phyloP scores from a whole-genome alignment of 92 coral and sea anemone genomes.

The Siderastrea siderea region DNA sequence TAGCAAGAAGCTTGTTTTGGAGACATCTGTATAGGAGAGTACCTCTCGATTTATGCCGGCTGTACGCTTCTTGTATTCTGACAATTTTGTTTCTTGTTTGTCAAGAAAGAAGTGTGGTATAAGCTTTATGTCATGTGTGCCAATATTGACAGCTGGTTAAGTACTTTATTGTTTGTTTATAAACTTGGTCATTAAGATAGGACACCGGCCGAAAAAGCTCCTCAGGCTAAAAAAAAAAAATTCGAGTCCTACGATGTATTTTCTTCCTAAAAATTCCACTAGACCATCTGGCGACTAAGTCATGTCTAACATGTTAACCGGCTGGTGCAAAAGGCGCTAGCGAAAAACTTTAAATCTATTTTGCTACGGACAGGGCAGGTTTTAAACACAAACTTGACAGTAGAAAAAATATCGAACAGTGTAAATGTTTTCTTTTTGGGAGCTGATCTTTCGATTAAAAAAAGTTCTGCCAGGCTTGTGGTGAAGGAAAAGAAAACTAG shows the following conservation, averaged over 20 bases:
- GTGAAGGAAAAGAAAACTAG: not conserved
- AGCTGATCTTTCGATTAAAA: conserved; percentile 26
- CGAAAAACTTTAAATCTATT: too few species aligned
- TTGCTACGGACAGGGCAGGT: too few species aligned
- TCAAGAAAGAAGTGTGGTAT: not conserved
- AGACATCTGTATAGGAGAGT: too few species aligned
- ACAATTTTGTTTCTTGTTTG: not conserved
- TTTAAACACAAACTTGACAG: too few species aligned
- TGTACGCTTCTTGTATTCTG: not conserved
- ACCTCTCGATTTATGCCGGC: too few species aligned
- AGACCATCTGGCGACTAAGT: conserved; percentile 13
- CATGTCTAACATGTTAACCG: not conserved
- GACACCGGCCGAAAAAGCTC: conserved; percentile 2
- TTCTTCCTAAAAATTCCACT: not conserved
- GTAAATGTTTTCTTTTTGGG: conserved; percentile 28
- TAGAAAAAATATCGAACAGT: not conserved
- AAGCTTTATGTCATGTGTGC: not conserved
- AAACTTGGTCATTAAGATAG: conserved; percentile 67
- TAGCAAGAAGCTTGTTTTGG: too few species aligned
- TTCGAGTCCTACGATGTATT: not conserved
- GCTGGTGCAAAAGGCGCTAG: too few species aligned
- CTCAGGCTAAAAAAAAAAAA: conserved; percentile 9
- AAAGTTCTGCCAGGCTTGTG: not conserved
- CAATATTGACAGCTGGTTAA: conserved; percentile 43
- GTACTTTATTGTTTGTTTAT: conserved; percentile 70